These are phyloP conservation scores for Ormyrus nitidulus DNA, from an alignment of 2,888 invertebrate genomes.

Conservation along the genomic window DNA sequence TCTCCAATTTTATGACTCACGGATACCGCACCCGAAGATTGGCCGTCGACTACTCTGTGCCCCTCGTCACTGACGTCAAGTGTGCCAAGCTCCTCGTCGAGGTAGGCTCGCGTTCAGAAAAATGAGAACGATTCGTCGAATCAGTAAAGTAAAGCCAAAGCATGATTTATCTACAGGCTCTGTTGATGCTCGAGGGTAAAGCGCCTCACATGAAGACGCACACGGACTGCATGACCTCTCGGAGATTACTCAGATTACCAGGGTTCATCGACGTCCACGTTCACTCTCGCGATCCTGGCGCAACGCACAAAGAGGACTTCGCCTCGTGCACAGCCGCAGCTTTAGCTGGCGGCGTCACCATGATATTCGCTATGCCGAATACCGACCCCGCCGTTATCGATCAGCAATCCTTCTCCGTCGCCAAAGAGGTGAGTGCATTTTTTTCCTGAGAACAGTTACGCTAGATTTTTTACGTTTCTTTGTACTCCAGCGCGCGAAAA, in stretches of 20 bases:
- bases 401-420: slow-evolving; percentile 84
- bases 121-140: too few species aligned
- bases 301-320: slow-evolving; percentile 97
- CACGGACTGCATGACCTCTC: slow-evolving; percentile 96
- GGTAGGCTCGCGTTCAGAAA: slow-evolving; percentile 58
- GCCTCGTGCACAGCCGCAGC: slow-evolving; percentile 92
- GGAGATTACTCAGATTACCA: slow-evolving; percentile 91
- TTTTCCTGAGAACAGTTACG: background rate
- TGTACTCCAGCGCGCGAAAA: slow-evolving; percentile 80
- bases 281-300: slow-evolving; percentile 98
- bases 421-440: slow-evolving; percentile 81
- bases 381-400: slow-evolving; percentile 95
- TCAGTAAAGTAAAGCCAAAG: too few species aligned
- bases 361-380: slow-evolving; percentile 99
- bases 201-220: slow-evolving; percentile 93
- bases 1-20: slow-evolving; percentile 95
- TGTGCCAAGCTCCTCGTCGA: slow-evolving; percentile 97
- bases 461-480: background rate
- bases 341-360: slow-evolving; percentile 93
- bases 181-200: slow-evolving; percentile 82
- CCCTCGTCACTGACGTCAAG: slow-evolving; percentile 98
- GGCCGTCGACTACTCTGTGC: slow-evolving; percentile 98
- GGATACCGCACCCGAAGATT: slow-evolving; percentile 96
- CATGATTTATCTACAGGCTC: slow-evolving; percentile 75
- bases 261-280: slow-evolving; percentile 99